Percentiles rank a stretch among this genome's conserved stretches.
Evolutionary conservation across 2,797 vertebrate species (phyloP).

Genomic region (Manis crassicaudata): DNA sequence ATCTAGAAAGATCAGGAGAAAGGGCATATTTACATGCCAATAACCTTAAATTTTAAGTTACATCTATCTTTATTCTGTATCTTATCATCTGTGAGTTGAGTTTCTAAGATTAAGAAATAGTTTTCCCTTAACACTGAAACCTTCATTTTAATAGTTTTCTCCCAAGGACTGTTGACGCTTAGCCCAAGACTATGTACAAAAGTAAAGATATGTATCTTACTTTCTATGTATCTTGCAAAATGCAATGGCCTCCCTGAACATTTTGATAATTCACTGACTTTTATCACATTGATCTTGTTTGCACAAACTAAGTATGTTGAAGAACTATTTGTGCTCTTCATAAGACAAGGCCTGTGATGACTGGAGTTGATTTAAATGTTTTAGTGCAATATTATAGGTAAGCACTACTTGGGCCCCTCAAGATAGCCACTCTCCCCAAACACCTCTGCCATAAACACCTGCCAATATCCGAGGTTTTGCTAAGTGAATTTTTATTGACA

Average conservation of each 20-base stretch:
- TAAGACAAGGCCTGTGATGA: not conserved
- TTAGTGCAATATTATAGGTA: not conserved
- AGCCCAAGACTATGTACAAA: not conserved
- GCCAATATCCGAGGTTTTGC: not conserved
- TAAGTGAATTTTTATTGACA: not conserved
- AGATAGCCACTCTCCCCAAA: not conserved
- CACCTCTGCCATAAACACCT: not conserved
- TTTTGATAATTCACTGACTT: not conserved
- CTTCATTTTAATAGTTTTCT: not conserved
- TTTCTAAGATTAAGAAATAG: slow-evolving; percentile 29
- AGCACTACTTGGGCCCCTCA: not conserved
- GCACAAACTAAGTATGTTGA: not conserved
- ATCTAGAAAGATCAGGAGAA: not conserved
- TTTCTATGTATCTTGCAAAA: not conserved
- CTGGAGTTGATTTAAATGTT: not conserved
- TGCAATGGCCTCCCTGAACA: not conserved
- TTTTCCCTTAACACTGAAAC: slow-evolving; percentile 12
- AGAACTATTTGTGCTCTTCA: not conserved
- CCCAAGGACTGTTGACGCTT: not conserved
- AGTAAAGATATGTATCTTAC: no score
- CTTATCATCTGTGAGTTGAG: not conserved
- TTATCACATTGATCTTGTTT: not conserved
- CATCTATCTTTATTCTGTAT: not conserved
- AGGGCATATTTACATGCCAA: not conserved
- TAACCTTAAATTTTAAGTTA: not conserved